phyloP scores from a whole-genome alignment of 2,113 vertebrate genomes.

The Ameiurus melas region DNA sequence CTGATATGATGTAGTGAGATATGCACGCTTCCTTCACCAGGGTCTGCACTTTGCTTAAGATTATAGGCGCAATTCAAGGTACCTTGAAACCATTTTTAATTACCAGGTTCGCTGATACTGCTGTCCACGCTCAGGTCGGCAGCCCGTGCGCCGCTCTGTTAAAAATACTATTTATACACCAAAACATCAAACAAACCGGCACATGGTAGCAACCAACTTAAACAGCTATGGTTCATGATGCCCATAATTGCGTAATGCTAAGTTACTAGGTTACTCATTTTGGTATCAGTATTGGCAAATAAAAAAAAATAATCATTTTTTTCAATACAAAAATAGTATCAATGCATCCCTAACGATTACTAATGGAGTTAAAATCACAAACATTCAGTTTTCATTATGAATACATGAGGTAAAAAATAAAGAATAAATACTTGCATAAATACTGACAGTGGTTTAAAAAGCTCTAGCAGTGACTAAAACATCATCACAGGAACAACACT shows the following conservation, averaged over 20 bases:
- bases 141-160: neutral
- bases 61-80: neutral
- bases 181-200: neutral
- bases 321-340: neutral
- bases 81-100: neutral
- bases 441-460: conserved; percentile 52
- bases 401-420: conserved; percentile 58
- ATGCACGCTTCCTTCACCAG: neutral
- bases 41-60: neutral
- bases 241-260: neutral
- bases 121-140: neutral
- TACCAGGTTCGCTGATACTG: neutral
- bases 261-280: neutral
- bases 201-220: neutral
- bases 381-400: conserved; percentile 66
- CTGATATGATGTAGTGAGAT: neutral
- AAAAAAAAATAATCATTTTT: neutral
- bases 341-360: conserved; percentile 14
- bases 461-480: conserved; percentile 37
- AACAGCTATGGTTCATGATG: neutral
- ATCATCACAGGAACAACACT: conserved; percentile 43
- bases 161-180: neutral
- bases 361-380: conserved; percentile 59
- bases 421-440: conserved; percentile 66
- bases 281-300: neutral